A percentile compares a stretch with the other conserved stretches of the same genome.
phyloP scores from a whole-genome alignment of 2,113 vertebrate genomes.

The Stegastes partitus region DNA sequence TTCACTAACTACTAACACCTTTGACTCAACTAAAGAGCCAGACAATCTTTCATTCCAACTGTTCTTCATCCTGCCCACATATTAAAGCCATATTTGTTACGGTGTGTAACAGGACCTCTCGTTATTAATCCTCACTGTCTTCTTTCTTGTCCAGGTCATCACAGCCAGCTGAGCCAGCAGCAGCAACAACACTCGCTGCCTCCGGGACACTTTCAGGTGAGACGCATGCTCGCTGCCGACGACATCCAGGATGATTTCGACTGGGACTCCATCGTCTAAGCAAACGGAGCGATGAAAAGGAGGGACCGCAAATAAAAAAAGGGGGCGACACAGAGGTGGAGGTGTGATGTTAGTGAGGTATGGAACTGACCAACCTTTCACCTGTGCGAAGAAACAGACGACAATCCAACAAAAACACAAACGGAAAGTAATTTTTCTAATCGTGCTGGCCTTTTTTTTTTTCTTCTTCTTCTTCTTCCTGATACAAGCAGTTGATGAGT shows the following conservation, averaged over 20 bases:
- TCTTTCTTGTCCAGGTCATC: constrained; percentile 81
- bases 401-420: constrained; percentile 72
- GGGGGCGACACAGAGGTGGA: not conserved
- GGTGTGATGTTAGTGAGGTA: constrained; percentile 27
- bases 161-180: constrained; percentile 88
- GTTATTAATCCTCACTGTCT: not conserved
- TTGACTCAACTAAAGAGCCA: not conserved
- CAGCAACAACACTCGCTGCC: constrained; percentile 87
- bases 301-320: not conserved
- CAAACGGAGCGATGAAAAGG: constrained; percentile 1
- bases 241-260: constrained; percentile 93
- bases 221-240: constrained; percentile 88
- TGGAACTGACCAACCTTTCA: constrained; percentile 44
- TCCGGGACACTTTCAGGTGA: constrained; percentile 89
- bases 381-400: constrained; percentile 55
- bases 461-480: too few species aligned
- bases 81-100: not conserved
- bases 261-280: constrained; percentile 93
- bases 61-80: not conserved
- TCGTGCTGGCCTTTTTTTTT: constrained; percentile 44
- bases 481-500: constrained; percentile 56
- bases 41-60: not conserved
- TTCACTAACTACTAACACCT: not conserved
- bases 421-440: constrained; percentile 36
- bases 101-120: not conserved